Conservation (phyloP, 2,888 invertebrate genomes). For the Bembecia ichneumoniformis region DNA sequence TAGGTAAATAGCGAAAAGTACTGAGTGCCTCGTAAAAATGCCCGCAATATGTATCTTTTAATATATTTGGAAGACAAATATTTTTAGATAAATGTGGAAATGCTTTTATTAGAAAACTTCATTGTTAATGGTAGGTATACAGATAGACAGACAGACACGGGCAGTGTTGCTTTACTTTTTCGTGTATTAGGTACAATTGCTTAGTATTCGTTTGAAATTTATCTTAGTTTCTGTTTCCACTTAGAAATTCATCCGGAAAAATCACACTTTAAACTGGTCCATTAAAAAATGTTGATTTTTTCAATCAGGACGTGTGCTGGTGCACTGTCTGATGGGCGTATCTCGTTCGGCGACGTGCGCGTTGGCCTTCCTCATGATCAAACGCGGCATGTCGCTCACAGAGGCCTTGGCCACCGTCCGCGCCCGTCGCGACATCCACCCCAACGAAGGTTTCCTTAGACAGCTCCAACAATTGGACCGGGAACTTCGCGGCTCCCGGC, state of each 20-base stretch:
- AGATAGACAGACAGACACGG: too few relatives aligned
- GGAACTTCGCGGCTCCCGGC: constrained; percentile 68
- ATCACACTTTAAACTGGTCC: not conserved
- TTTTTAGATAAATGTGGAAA: too few relatives aligned
- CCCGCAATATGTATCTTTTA: too few relatives aligned
- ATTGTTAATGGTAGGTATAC: too few relatives aligned
- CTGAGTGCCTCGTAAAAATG: too few relatives aligned
- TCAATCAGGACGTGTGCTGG: constrained; percentile 78
- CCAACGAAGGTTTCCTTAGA: constrained; percentile 85
- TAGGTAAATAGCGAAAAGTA: too few relatives aligned
- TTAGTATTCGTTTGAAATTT: not conserved
- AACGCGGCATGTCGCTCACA: constrained; percentile 79
- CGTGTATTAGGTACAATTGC: not conserved
- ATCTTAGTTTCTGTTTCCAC: too few relatives aligned
- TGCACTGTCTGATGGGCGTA: constrained; percentile 86
- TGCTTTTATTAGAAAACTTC: too few relatives aligned
- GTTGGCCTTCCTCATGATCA: constrained; percentile 86
- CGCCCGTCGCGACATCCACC: constrained; percentile 79
- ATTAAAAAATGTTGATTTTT: not conserved
- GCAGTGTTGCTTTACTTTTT: too few relatives aligned
- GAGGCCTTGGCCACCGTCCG: constrained; percentile 82
- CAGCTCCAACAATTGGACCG: constrained; percentile 81
- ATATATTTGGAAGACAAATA: too few relatives aligned
- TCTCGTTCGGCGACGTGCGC: constrained; percentile 87
- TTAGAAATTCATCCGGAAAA: too few relatives aligned